Evolutionary conservation across 2,888 invertebrate genomes (phyloP), one percentile per base, ranked within the genome.

Genomic region (Amphipoea lucens): DNA sequence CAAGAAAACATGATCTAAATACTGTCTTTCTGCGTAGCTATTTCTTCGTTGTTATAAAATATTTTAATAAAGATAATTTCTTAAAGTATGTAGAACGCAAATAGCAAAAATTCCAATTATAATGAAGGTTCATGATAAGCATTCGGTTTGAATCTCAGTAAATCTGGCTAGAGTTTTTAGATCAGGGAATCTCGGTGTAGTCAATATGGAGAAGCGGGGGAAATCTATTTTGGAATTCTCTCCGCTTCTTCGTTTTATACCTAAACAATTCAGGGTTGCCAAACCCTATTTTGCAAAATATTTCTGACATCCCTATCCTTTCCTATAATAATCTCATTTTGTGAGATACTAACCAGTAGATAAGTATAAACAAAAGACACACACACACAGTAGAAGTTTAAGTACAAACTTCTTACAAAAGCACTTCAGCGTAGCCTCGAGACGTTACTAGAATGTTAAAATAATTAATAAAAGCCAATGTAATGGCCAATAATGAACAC

Each of bases 41-140:
- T 54, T 62, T 65, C 17, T 57, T 23, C 23, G 23, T 23, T 57
- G 11, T 51, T 36, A 78, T n/a, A 65, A 57, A 83, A 78, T 23
- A 48, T 23, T 60, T 76, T 48, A 48, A 48, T 4, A 48, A 48
- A 48, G 48, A 48, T 48, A 65, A 69, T 65, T 51, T 60, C 1
- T n/a, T n/a, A 1, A 69, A 57, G 36, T 45, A 78, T 51, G 7
- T 51, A 69, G 48, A 65, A 57, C 9, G n/a, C 57, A 69, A 77
- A 83, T 51, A 77, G 36, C n/a, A 78, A 14, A 69, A 81, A 81
- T 65, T 70, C 23, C 78, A 78, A 60, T 63, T 70, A 65, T 79
- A 79, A 70, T 54, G 40, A 79, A 67, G 54, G n/a, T 65, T 62
- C 54, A 62, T 82, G 80, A 79, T 54, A 84, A 63, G 84, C 71